phyloP scores from a whole-genome alignment of 2,888 invertebrate species.

The Anodontia alba region DNA sequence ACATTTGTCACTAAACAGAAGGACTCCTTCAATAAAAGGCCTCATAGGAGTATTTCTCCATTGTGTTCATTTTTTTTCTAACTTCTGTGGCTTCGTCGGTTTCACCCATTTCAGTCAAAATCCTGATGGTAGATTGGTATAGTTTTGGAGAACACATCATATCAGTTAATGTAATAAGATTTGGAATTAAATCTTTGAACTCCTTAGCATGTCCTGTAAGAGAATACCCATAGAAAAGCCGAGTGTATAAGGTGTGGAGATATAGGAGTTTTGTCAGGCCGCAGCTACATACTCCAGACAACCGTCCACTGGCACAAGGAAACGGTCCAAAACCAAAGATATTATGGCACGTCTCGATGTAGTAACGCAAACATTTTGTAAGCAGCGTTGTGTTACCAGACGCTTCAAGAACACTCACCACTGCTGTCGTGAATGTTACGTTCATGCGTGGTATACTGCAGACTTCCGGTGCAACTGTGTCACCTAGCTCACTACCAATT shows the following conservation, averaged over 20 bases:
- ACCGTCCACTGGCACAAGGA: no score
- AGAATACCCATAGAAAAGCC: neutral
- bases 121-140: neutral
- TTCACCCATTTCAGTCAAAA: neutral
- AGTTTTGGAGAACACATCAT: neutral
- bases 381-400: neutral
- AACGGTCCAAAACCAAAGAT: neutral
- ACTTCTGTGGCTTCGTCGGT: neutral
- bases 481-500: neutral
- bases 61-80: neutral
- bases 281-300: no score
- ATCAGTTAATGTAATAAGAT: neutral
- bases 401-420: neutral
- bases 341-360: neutral
- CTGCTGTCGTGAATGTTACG: neutral
- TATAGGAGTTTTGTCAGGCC: neutral
- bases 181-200: neutral
- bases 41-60: no score
- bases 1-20: no score
- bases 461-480: neutral
- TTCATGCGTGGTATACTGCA: neutral
- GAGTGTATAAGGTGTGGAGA: neutral
- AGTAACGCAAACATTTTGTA: neutral
- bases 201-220: neutral
- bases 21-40: no score